These are phyloP conservation scores for Suricata suricatta DNA, from an alignment of 2,113 vertebrate species.

Conservation along the genomic window DNA sequence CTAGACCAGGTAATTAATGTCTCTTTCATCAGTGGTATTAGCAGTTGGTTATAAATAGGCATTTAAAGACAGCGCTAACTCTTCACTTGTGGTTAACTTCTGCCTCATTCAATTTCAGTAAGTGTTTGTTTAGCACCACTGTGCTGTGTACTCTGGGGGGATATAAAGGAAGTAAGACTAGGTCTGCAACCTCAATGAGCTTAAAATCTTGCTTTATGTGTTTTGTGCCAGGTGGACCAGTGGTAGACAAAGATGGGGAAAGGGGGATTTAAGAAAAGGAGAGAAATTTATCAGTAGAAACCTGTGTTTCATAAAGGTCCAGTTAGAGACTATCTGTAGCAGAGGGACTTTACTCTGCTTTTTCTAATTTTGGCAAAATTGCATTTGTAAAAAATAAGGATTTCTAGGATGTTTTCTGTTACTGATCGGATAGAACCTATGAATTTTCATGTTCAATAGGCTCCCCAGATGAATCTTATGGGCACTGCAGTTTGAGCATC, in stretches of 20 bases:
- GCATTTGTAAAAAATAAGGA: not conserved
- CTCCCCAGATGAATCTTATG: not conserved
- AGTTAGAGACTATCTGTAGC: not conserved
- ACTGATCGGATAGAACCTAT: not conserved
- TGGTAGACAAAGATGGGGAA: not conserved
- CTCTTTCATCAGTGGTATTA: slow-evolving; percentile 63
- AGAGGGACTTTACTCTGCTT: not conserved
- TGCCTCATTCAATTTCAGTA: slow-evolving; percentile 37
- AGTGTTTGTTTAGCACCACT: slow-evolving; percentile 46
- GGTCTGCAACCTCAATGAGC: not conserved
- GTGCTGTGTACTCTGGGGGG: not conserved
- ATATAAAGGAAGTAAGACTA: slow-evolving; percentile 33
- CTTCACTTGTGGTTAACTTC: slow-evolving; percentile 55
- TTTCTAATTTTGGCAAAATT: slow-evolving; percentile 13
- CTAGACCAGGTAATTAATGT: slow-evolving; percentile 63
- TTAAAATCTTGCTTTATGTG: slow-evolving; percentile 24
- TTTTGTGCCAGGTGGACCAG: not conserved
- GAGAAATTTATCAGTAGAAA: not conserved
- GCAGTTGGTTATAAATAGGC: slow-evolving; percentile 51
- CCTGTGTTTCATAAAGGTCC: not conserved
- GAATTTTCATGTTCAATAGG: slow-evolving; percentile 33
- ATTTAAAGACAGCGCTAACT: slow-evolving; percentile 42
- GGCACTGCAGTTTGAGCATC: not conserved
- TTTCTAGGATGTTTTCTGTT: not conserved
- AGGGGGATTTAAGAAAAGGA: not conserved